These are phyloP conservation scores for Clinocottus analis DNA, from an alignment of 2,113 vertebrate genomes.

Conservation along the genomic window DNA sequence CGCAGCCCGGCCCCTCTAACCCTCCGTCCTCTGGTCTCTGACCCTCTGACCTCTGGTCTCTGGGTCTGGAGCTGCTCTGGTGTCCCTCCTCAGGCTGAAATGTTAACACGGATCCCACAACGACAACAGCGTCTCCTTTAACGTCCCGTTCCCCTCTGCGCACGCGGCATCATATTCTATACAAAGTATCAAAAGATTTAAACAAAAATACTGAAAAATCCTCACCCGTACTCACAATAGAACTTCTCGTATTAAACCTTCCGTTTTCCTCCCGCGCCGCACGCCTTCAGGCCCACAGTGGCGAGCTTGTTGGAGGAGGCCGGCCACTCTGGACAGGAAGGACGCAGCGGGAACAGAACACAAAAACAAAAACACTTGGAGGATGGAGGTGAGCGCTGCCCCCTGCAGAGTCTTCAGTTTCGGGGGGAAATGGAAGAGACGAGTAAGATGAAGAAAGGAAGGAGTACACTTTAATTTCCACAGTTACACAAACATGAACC, in stretches of 20 bases:
- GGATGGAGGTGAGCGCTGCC: conserved; percentile 39
- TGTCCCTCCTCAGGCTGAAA: conserved; percentile 55
- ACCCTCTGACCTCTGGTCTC: no score
- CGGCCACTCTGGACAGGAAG: conserved; percentile 77
- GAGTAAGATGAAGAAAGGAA: conserved; percentile 43
- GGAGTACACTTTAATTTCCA: conserved; percentile 52
- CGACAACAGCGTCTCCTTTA: conserved; percentile 52
- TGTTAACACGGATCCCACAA: conserved; percentile 66
- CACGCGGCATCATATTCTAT: conserved; percentile 72
- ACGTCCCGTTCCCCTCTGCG: conserved; percentile 59
- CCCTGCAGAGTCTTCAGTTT: conserved; percentile 34
- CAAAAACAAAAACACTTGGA: conserved; percentile 50
- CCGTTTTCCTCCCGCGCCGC: conserved; percentile 60
- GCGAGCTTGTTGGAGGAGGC: conserved; percentile 33
- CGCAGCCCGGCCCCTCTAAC: background rate
- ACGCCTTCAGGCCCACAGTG: conserved; percentile 65
- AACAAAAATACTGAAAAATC: conserved; percentile 79
- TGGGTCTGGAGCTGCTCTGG: conserved; percentile 69
- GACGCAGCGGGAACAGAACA: conserved; percentile 75
- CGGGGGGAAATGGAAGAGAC: conserved; percentile 28
- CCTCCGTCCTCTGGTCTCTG: no score
- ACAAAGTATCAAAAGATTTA: conserved; percentile 79
- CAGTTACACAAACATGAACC: conserved; percentile 57
- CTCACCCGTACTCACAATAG: conserved; percentile 77
- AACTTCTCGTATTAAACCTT: conserved; percentile 52